Percentiles rank a stretch among this genome's conserved stretches.
Evolutionary conservation across 1,140 invertebrate species (phyloP).

Genomic region (Ylistrum balloti): DNA sequence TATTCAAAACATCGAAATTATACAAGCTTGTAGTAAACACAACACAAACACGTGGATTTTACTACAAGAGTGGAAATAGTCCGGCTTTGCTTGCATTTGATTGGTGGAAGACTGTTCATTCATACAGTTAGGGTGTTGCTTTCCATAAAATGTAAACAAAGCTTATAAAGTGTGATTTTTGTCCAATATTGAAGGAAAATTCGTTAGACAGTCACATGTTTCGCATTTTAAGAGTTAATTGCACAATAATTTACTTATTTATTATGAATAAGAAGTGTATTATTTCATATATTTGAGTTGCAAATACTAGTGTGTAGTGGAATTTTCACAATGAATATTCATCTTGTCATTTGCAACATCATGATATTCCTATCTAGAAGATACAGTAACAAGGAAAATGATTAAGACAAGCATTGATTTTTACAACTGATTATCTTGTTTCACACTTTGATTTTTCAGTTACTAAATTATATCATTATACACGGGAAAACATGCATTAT

Average conservation of each 20-base stretch:
- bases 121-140: conserved; percentile 57
- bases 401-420: no score
- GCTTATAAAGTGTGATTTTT: not conserved
- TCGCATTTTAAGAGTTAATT: not conserved
- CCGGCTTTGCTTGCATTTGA: conserved; percentile 63
- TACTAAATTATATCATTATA: no score
- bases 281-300: not conserved
- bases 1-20: conserved; percentile 28
- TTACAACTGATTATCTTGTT: no score
- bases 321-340: not conserved
- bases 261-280: not conserved
- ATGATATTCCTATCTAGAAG: not conserved
- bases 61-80: conserved; percentile 70
- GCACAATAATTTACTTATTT: not conserved
- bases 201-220: not conserved
- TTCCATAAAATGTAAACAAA: conserved; percentile 57
- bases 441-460: no score
- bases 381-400: no score
- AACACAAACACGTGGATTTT: conserved; percentile 62
- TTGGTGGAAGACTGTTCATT: conserved; percentile 70
- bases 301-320: not conserved
- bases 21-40: conserved; percentile 48
- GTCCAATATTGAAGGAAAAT: not conserved
- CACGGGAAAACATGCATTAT: no score
- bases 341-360: not conserved